Percentiles rank a stretch among this genome's conserved stretches.
Conservation (phyloP, 2,113 vertebrate species). For the Phylloscopus trochiloides region DNA sequence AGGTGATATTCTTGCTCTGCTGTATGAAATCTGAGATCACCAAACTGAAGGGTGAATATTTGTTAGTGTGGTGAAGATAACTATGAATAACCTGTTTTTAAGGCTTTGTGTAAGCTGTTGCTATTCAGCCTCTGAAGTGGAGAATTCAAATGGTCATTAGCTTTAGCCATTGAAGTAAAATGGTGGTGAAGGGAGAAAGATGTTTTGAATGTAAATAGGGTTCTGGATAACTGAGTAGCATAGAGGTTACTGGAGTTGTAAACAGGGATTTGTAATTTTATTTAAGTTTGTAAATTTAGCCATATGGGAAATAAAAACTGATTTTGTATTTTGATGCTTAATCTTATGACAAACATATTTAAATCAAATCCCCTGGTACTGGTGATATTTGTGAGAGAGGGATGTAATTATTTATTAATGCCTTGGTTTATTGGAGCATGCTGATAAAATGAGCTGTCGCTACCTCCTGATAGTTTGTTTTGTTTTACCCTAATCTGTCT, state of each 20-base stretch:
- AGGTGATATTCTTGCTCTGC: not conserved
- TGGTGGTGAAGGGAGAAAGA: not conserved
- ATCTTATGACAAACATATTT: not conserved
- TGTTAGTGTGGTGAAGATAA: not conserved
- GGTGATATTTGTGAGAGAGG: not conserved
- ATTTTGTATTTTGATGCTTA: not conserved
- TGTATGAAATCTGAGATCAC: not conserved
- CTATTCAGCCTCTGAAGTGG: not conserved
- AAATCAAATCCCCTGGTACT: not conserved
- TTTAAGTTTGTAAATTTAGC: not conserved
- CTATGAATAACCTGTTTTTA: not conserved
- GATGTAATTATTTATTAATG: constrained; percentile 47
- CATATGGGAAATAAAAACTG: not conserved
- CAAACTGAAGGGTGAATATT: not conserved
- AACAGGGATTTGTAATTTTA: not conserved
- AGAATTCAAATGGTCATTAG: not conserved
- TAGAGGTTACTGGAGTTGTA: not conserved
- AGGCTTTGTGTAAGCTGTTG: not conserved
- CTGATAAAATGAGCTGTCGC: not conserved
- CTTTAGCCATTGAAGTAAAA: not conserved
- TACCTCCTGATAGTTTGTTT: constrained; percentile 6
- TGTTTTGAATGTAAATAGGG: not conserved
- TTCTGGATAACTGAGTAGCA: not conserved
- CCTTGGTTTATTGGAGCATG: not conserved
- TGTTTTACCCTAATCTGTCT: not conserved